Evolutionary conservation across 2,797 vertebrate species (phyloP).

Genomic region (Platalea minor): DNA sequence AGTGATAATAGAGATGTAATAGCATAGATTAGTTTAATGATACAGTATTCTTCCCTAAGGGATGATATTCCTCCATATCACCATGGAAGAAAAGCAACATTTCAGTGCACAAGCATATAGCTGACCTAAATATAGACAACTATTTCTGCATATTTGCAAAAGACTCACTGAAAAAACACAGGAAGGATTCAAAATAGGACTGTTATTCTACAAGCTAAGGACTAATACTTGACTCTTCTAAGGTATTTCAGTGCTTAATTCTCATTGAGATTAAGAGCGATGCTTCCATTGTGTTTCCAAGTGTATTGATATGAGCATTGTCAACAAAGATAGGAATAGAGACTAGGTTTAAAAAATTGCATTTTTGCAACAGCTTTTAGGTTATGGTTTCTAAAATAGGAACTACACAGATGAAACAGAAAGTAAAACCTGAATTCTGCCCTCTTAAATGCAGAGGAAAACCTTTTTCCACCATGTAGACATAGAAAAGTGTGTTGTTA

Average conservation of each 20-base stretch:
- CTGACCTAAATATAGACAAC: slow-evolving; percentile 6
- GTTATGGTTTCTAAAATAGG: background rate
- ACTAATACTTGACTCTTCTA: background rate
- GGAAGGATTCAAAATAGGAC: background rate
- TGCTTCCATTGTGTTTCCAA: background rate
- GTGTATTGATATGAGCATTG: background rate
- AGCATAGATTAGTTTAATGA: background rate
- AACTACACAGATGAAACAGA: background rate
- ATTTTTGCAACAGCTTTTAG: background rate
- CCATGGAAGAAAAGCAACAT: background rate
- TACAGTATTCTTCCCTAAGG: background rate
- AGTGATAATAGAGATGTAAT: background rate
- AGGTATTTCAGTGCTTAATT: background rate
- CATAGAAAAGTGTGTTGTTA: background rate
- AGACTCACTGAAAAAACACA: background rate
- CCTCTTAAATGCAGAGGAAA: background rate
- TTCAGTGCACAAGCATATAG: background rate
- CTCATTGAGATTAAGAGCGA: background rate
- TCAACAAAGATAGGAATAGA: background rate
- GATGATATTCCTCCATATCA: background rate
- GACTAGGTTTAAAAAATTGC: background rate
- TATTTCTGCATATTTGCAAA: background rate
- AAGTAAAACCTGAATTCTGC: background rate
- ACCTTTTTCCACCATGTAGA: background rate
- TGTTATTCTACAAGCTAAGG: background rate